These are phyloP conservation scores for Brachyhypopomus occidentalis DNA, from an alignment of 2,113 vertebrate species.

Conservation along the genomic window DNA sequence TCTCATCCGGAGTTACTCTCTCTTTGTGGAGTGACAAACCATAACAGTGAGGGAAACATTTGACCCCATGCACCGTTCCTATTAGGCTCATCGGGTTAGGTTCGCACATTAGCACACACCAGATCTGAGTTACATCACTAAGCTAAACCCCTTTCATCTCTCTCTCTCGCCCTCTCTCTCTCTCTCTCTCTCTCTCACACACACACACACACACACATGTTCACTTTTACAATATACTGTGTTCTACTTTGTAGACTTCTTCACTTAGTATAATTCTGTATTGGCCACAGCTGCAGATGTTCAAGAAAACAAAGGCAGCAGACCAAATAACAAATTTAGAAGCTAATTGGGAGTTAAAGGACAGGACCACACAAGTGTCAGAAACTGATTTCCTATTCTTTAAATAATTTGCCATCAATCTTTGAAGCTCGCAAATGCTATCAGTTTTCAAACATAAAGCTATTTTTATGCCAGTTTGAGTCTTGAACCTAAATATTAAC, in stretches of 20 bases:
- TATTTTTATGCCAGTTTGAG: too few species aligned
- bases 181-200: slow-evolving; percentile 48
- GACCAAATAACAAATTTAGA: too few species aligned
- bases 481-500: neutral
- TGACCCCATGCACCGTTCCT: slow-evolving; percentile 64
- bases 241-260: too few species aligned
- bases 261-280: too few species aligned
- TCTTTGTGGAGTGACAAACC: slow-evolving; percentile 66
- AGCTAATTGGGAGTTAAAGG: too few species aligned
- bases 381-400: too few species aligned
- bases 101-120: slow-evolving; percentile 60
- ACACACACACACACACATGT: slow-evolving; percentile 46
- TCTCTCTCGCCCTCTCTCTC: slow-evolving; percentile 6
- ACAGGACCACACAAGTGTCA: too few species aligned
- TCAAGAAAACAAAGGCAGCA: too few species aligned
- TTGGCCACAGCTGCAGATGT: neutral
- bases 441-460: too few species aligned
- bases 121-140: slow-evolving; percentile 42
- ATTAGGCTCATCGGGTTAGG: slow-evolving; percentile 62
- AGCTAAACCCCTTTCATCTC: slow-evolving; percentile 14
- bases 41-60: slow-evolving; percentile 68
- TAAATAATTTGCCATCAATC: too few species aligned
- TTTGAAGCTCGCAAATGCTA: too few species aligned
- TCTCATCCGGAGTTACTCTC: slow-evolving; percentile 38
- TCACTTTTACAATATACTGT: neutral